phyloP scores from a whole-genome alignment of 2,888 invertebrate species.

The Leucophora obtusa region DNA sequence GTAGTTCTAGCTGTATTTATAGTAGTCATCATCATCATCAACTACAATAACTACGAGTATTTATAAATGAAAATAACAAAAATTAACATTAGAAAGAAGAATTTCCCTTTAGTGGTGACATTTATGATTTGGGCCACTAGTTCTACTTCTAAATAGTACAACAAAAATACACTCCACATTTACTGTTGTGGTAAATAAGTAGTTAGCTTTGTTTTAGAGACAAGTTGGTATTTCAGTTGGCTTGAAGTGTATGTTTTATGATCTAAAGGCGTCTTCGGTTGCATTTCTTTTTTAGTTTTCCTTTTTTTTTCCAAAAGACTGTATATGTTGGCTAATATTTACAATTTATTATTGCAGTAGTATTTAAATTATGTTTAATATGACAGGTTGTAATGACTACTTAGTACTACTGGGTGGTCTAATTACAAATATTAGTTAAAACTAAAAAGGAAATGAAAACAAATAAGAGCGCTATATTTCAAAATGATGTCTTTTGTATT shows the following conservation, averaged over 20 bases:
- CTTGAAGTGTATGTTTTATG: constrained; percentile 35
- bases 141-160: not conserved
- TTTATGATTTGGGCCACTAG: constrained; percentile 47
- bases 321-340: constrained; percentile 71
- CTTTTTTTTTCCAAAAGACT: constrained; percentile 1
- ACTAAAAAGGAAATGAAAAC: not conserved
- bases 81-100: constrained; percentile 15
- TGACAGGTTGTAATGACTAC: constrained; percentile 55
- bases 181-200: constrained; percentile 44
- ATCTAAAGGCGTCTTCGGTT: constrained; percentile 23
- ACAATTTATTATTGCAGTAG: constrained; percentile 76
- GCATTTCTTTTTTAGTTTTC: constrained; percentile 23
- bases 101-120: constrained; percentile 48
- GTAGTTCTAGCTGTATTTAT: constrained; percentile 11
- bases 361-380: constrained; percentile 65
- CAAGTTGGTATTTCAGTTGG: constrained; percentile 53
- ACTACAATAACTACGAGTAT: constrained; percentile 16
- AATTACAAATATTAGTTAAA: constrained; percentile 31
- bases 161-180: constrained; percentile 9
- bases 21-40: constrained; percentile 39
- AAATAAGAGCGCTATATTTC: not conserved
- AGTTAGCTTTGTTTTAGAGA: constrained; percentile 18
- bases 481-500: not conserved
- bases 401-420: constrained; percentile 11
- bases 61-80: constrained; percentile 1